Conservation (phyloP, 1,140 invertebrate species). For the Amphibalanus amphitrite region DNA sequence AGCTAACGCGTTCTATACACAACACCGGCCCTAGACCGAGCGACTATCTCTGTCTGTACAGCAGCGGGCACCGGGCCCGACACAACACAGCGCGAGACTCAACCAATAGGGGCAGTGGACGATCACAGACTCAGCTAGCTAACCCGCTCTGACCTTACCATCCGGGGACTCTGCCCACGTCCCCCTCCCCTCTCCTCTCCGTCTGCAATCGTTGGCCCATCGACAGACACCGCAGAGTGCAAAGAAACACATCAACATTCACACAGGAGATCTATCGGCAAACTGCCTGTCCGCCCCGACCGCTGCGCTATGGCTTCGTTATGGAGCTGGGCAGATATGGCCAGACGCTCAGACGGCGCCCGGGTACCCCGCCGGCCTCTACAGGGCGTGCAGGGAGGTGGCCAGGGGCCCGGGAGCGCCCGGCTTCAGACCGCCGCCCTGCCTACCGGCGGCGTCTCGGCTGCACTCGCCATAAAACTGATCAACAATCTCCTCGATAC, state of each 20-base stretch:
- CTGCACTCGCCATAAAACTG: conserved; percentile 12
- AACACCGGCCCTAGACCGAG: too few relatives aligned
- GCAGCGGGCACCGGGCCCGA: too few relatives aligned
- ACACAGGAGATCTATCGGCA: not conserved
- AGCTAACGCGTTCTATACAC: not conserved
- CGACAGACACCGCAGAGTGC: not conserved
- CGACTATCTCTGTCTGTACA: not conserved
- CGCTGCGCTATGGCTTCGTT: not conserved
- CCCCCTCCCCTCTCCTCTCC: too few relatives aligned
- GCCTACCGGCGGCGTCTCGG: not conserved
- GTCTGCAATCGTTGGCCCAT: not conserved
- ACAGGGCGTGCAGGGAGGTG: not conserved
- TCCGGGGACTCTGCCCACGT: too few relatives aligned
- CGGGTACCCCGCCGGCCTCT: not conserved
- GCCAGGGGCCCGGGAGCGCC: not conserved
- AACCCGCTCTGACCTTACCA: too few relatives aligned
- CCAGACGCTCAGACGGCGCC: too few relatives aligned
- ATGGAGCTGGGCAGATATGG: not conserved
- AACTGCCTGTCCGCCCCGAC: not conserved
- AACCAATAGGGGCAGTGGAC: not conserved
- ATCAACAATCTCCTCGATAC: conserved; percentile 18
- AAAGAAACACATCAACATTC: not conserved
- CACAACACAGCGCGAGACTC: not conserved
- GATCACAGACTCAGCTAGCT: too few relatives aligned
- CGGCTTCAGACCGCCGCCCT: not conserved